phyloP scores from a whole-genome alignment of 2,113 vertebrate species.

The Pyxicephalus adspersus region DNA sequence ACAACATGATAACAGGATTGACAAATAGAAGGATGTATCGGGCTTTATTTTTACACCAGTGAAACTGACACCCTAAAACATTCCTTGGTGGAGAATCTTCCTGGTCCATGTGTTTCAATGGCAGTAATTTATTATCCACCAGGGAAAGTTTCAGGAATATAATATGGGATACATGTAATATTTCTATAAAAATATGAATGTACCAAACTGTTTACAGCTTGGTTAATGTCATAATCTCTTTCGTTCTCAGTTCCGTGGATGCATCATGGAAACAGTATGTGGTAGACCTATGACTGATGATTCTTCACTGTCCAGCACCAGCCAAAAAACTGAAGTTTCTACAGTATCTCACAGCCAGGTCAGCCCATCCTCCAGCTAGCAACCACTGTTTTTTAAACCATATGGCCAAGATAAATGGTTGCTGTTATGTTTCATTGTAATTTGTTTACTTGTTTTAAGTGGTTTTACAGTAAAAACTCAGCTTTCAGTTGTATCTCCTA shows the following conservation, averaged over 20 bases:
- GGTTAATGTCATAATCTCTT: background rate
- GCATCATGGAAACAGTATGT: slow-evolving; percentile 81
- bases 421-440: background rate
- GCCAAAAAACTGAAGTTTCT: slow-evolving; percentile 76
- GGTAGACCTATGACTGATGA: slow-evolving; percentile 73
- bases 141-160: too few relatives aligned
- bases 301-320: slow-evolving; percentile 68
- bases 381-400: background rate
- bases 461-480: background rate
- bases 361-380: slow-evolving; percentile 60
- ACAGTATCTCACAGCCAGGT: slow-evolving; percentile 72
- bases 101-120: too few relatives aligned
- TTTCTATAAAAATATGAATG: too few relatives aligned
- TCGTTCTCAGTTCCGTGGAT: slow-evolving; percentile 74
- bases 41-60: too few relatives aligned
- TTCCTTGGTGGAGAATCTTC: too few relatives aligned
- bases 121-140: too few relatives aligned
- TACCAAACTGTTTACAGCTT: too few relatives aligned
- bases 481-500: background rate
- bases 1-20: too few relatives aligned
- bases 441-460: background rate
- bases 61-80: too few relatives aligned
- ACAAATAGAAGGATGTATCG: too few relatives aligned
- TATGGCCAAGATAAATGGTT: background rate
- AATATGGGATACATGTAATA: too few relatives aligned